Evolutionary conservation across 2,797 vertebrate species (phyloP), one percentile per base, ranked within the genome.

Genomic region (Acanthis flammea): DNA sequence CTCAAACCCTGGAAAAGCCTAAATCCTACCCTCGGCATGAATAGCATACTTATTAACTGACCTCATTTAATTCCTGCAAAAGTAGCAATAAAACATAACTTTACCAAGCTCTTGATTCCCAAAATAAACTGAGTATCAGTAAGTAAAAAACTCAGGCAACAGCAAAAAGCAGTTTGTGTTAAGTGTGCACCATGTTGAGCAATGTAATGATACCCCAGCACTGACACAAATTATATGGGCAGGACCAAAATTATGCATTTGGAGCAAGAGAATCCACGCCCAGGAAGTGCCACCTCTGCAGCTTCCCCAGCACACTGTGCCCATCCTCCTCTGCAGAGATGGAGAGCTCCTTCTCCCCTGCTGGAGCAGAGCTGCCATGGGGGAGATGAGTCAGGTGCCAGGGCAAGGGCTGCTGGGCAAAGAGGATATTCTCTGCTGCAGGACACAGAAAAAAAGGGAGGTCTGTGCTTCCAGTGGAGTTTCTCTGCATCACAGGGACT

Each of bases 41-140:
- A 68, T 1, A 85, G 68, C 61, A 55, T 73, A 71, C 61, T 81
- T 86, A 85, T 63, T 76, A 82, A 78, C 45, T 70, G 51, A 82
- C 82, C 68, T 94, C 27, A 72, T 74, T 94, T 79, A 81, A 74
- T 58, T 55, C 54, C 66, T 92, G 58, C 83, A 86, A 42, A 90
- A 67, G 45, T n/a, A 88, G 54, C 66, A 78, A 72, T 74, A 67
- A 88, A 78, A 88, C 31, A 14, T 39, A 75, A 65, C n/a, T 72
- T 68, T 41, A 37, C 17, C 31, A 45, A 65, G 30, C 31, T 84
- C 31, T 31, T 39, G 28, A 84, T 63, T 72, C 41, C 54, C n/a
- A 1, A 5, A n/a, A 33, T 14, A 70, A 76, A 62, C 12, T 3
- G 48, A 25, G 19, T 51, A 86, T 55, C 48, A 50, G 42, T 16